These are phyloP conservation scores for Zaprionus ornatus DNA, from an alignment of 1,140 invertebrate genomes.

Conservation along the genomic window DNA sequence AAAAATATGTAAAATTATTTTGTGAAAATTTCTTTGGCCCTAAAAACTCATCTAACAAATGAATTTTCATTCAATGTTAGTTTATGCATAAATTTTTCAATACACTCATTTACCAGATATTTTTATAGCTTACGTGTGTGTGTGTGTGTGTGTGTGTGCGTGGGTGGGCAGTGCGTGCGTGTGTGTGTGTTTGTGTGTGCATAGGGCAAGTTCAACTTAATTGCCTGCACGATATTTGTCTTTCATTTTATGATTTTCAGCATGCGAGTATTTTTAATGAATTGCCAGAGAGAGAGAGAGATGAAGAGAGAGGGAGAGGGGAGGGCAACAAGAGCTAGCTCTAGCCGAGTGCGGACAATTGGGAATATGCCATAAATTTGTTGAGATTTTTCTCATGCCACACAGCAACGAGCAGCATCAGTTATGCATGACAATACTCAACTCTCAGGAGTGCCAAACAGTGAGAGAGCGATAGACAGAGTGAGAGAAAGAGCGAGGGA, in stretches of 20 bases:
- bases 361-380: conserved; percentile 67
- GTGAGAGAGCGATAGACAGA: too few species aligned
- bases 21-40: neutral
- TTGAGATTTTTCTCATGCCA: conserved; percentile 41
- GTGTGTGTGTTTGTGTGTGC: conserved; percentile 13
- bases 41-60: conserved; percentile 27
- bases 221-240: conserved; percentile 58
- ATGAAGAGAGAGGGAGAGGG: neutral
- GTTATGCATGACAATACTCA: conserved; percentile 11
- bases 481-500: too few species aligned
- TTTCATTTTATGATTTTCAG: conserved; percentile 55
- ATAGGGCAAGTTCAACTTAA: conserved; percentile 47
- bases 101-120: conserved; percentile 21
- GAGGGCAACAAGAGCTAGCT: neutral
- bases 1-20: conserved; percentile 14
- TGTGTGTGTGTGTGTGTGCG: conserved; percentile 18
- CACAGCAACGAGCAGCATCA: neutral
- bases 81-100: conserved; percentile 56
- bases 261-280: conserved; percentile 50
- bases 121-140: conserved; percentile 16
- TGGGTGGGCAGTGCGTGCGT: neutral
- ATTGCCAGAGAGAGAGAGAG: conserved; percentile 19
- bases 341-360: conserved; percentile 33
- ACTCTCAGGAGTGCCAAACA: conserved; percentile 5
- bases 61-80: conserved; percentile 24